Evolutionary conservation across 2,888 invertebrate genomes (phyloP).

Genomic region (Leptopterna dolabrata): DNA sequence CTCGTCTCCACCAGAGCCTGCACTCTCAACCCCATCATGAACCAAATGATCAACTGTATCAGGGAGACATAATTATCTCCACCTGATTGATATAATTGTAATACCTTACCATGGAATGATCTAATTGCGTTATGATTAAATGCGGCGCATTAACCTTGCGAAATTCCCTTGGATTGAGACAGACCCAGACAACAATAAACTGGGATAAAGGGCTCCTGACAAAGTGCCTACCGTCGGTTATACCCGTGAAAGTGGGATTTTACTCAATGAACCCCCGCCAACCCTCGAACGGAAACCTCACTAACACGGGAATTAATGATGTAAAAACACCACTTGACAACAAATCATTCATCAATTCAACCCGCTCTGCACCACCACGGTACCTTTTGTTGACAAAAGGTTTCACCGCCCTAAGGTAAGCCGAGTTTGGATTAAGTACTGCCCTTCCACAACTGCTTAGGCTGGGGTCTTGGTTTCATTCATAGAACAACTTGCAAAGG

Average conservation of each 20-base stretch:
- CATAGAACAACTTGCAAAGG: background rate
- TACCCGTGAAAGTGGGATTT: background rate
- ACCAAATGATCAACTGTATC: no score
- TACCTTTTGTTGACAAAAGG: background rate
- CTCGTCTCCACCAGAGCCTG: no score
- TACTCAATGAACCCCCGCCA: background rate
- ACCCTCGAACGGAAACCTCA: background rate
- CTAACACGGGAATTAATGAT: conserved; percentile 1
- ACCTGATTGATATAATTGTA: no score
- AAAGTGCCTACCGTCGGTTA: background rate
- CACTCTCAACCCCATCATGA: no score
- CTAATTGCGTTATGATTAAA: no score
- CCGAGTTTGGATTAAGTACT: background rate
- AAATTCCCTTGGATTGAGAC: background rate
- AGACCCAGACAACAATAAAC: background rate
- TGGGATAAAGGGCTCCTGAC: background rate
- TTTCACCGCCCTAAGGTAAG: background rate
- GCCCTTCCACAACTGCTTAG: background rate
- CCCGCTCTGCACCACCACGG: background rate
- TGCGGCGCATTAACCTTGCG: background rate
- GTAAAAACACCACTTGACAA: background rate
- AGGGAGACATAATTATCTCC: no score
- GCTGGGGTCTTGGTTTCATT: background rate
- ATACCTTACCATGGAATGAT: no score
- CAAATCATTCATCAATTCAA: background rate